Evolutionary conservation across 2,888 invertebrate species (phyloP).

Genomic region (Drosophila phalerata): DNA sequence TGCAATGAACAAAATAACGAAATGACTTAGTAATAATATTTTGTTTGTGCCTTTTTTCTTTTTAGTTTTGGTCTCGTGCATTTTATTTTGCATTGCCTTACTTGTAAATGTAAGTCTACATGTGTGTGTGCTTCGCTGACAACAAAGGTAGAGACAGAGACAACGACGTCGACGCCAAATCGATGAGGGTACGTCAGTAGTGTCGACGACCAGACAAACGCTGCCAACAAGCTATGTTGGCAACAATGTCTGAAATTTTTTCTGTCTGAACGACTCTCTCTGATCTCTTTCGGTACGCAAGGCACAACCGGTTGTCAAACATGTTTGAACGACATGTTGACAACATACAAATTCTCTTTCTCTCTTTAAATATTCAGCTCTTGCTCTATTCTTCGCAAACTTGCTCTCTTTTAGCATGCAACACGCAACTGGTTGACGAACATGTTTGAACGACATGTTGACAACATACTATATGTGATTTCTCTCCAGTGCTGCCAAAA

Average conservation of each 20-base stretch:
- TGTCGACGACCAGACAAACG: slow-evolving; percentile 64
- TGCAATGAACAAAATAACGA: slow-evolving; percentile 57
- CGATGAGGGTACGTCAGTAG: slow-evolving; percentile 55
- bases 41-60: slow-evolving; percentile 53
- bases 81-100: slow-evolving; percentile 32
- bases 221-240: slow-evolving; percentile 19
- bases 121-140: slow-evolving; percentile 42
- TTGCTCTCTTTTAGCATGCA: too few species aligned
- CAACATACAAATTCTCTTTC: background rate
- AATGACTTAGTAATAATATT: slow-evolving; percentile 76
- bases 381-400: too few species aligned
- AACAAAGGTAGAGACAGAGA: slow-evolving; percentile 60
- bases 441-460: slow-evolving; percentile 23
- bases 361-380: background rate
- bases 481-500: too few species aligned
- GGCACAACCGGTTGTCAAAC: slow-evolving; percentile 2
- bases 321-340: slow-evolving; percentile 22
- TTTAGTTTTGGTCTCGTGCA: slow-evolving; percentile 42
- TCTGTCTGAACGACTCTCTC: background rate
- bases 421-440: background rate
- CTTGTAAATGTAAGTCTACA: slow-evolving; percentile 49
- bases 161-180: slow-evolving; percentile 50
- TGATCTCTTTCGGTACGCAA: background rate
- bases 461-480: background rate
- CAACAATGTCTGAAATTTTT: background rate